phyloP scores from a whole-genome alignment of 2,797 vertebrate genomes.

The Amphiprion clarkii region DNA sequence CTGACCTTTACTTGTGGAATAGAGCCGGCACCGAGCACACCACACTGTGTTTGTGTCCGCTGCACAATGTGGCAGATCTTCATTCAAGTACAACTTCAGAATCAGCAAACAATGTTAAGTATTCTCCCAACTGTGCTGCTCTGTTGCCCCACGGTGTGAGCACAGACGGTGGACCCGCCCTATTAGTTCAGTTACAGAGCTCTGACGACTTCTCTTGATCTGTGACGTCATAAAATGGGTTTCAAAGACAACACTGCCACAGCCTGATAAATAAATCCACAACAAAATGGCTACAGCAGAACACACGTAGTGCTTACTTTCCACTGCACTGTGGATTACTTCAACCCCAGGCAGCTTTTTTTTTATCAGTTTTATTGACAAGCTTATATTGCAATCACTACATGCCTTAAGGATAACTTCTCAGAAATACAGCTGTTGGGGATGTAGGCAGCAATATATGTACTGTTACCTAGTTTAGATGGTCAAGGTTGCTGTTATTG shows the following conservation, averaged over 20 bases:
- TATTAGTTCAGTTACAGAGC: neutral
- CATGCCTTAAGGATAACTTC: neutral
- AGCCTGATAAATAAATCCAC: neutral
- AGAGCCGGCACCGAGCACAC: conserved; percentile 15
- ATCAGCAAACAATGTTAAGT: conserved; percentile 62
- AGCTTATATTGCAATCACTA: neutral
- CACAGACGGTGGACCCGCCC: neutral
- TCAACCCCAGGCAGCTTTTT: neutral
- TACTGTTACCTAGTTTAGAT: too few relatives aligned
- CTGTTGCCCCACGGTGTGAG: conserved; percentile 13
- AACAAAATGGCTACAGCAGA: neutral
- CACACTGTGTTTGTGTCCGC: conserved; percentile 16
- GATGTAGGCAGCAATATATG: too few relatives aligned
- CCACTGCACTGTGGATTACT: neutral
- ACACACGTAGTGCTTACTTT: neutral
- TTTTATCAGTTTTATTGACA: neutral
- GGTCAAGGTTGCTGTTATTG: too few relatives aligned
- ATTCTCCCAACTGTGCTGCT: conserved; percentile 33
- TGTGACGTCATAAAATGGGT: conserved; percentile 7
- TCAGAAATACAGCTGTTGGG: too few relatives aligned
- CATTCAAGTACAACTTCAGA: conserved; percentile 47
- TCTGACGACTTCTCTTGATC: neutral
- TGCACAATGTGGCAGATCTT: conserved; percentile 38
- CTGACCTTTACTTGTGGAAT: conserved; percentile 68
- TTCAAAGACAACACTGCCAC: neutral